Evolutionary conservation across 2,888 invertebrate species (phyloP), one percentile per base, ranked within the genome.

Genomic region (Drepanosiphum platanoidis): DNA sequence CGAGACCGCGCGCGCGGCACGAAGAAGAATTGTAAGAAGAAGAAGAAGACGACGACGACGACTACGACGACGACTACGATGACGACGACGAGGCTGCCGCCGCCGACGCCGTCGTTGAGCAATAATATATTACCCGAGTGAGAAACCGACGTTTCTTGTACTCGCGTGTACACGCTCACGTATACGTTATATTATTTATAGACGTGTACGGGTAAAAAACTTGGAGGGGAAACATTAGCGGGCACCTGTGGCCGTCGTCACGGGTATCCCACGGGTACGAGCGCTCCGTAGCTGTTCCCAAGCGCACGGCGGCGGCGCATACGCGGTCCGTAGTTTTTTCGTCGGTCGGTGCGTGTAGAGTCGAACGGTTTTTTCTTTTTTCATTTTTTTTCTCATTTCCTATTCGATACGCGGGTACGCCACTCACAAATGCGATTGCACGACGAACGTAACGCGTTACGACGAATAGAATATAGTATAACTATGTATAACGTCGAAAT

Each of bases 251-350:
- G 30, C 30, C 64, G 74, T 27, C 66, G 83, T 83, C 52, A 75
- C 66, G 75, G n/a, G 83, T 83, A 83, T 83, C 83, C 83, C 83
- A 83, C 66, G 72, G 82, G 82, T 82, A 64, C 72, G 82, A 72
- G 42, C 72, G 42, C 58, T 36, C 66, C 71, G n/a, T n/a, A n/a
- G n/a, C 71, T 22, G 81, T 81, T 64, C 72, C n/a, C n/a, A n/a
- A n/a, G n/a, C n/a, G n/a, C n/a, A n/a, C n/a, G n/a, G n/a, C n/a
- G n/a, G n/a, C n/a, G n/a, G n/a, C n/a, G n/a, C n/a, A n/a, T n/a
- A n/a, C n/a, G n/a, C n/a, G n/a, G n/a, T n/a, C n/a, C n/a, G n/a
- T n/a, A n/a, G n/a, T n/a, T n/a, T n/a, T n/a, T n/a, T n/a, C n/a
- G n/a, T n/a, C n/a, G n/a, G n/a, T n/a, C n/a, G n/a, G n/a, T n/a